Conservation (phyloP, 2,113 vertebrate genomes). For the Irena cyanogastra region DNA sequence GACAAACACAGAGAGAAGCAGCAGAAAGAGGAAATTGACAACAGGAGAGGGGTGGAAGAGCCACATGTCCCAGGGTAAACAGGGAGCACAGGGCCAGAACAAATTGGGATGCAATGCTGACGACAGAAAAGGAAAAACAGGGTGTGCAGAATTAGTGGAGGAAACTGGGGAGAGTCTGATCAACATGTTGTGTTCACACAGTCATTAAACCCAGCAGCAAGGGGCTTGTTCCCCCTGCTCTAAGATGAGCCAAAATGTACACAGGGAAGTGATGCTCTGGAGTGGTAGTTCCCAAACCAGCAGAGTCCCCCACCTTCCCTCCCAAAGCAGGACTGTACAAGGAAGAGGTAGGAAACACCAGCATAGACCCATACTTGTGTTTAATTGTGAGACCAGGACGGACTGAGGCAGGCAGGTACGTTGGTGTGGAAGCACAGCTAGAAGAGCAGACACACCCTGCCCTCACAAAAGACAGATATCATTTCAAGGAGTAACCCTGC, state of each 20-base stretch:
- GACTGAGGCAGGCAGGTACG: not conserved
- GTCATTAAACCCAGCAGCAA: not conserved
- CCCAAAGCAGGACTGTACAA: not conserved
- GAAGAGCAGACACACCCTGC: slow-evolving; percentile 22
- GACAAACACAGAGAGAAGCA: not conserved
- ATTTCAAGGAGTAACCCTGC: slow-evolving; percentile 12
- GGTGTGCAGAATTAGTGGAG: not conserved
- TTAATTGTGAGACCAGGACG: slow-evolving; percentile 46
- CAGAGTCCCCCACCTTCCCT: not conserved
- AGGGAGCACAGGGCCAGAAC: not conserved
- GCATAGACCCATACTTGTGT: slow-evolving; percentile 15
- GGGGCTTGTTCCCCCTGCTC: not conserved
- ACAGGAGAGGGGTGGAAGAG: not conserved
- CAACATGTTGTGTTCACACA: not conserved
- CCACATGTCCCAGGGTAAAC: not conserved
- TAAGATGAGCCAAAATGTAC: not conserved
- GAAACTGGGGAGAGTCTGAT: not conserved
- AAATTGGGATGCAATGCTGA: not conserved
- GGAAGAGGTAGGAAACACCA: slow-evolving; percentile 18
- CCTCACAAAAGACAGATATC: not conserved
- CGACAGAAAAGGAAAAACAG: not conserved
- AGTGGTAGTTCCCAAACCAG: not conserved
- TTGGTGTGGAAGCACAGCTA: slow-evolving; percentile 43
- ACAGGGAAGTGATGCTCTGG: not conserved
- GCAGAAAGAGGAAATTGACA: not conserved